A percentile compares a stretch with the other conserved stretches of the same genome.
phyloP scores from a whole-genome alignment of 2,113 vertebrate genomes.

The Nothobranchius furzeri region DNA sequence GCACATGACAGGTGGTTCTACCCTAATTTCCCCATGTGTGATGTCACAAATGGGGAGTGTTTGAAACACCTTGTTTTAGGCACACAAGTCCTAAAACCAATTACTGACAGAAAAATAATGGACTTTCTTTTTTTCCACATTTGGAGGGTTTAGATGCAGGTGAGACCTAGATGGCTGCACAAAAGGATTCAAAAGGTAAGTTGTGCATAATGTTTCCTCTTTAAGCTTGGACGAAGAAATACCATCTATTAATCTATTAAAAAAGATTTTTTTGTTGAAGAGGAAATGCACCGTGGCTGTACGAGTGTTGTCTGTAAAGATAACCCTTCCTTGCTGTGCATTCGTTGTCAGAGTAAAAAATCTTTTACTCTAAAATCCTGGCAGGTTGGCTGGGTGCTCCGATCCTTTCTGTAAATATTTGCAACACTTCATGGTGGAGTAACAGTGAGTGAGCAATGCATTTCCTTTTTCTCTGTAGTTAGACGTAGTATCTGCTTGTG shows the following conservation, averaged over 20 bases:
- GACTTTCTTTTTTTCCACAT: too few relatives aligned
- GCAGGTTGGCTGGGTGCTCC: conserved; percentile 23
- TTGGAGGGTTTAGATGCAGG: too few relatives aligned
- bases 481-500: conserved; percentile 49
- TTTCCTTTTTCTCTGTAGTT: conserved; percentile 63
- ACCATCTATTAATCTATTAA: background rate
- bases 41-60: too few relatives aligned
- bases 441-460: conserved; percentile 59
- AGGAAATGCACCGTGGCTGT: background rate
- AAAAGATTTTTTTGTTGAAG: background rate
- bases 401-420: conserved; percentile 24
- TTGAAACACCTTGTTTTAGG: too few relatives aligned
- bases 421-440: conserved; percentile 54
- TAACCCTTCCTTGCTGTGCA: conserved; percentile 6
- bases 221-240: too few relatives aligned
- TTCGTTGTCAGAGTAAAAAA: conserved; percentile 28
- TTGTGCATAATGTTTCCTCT: too few relatives aligned
- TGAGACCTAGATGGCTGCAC: too few relatives aligned
- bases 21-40: too few relatives aligned
- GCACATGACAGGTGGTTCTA: too few relatives aligned
- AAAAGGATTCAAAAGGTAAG: too few relatives aligned
- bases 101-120: too few relatives aligned
- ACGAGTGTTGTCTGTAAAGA: background rate
- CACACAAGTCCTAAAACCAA: too few relatives aligned
- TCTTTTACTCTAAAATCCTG: conserved; percentile 30